Evolutionary conservation across 37 sponge, comb jelly and placozoan species (phyloP).

Genomic region (Spongilla lacustris): DNA sequence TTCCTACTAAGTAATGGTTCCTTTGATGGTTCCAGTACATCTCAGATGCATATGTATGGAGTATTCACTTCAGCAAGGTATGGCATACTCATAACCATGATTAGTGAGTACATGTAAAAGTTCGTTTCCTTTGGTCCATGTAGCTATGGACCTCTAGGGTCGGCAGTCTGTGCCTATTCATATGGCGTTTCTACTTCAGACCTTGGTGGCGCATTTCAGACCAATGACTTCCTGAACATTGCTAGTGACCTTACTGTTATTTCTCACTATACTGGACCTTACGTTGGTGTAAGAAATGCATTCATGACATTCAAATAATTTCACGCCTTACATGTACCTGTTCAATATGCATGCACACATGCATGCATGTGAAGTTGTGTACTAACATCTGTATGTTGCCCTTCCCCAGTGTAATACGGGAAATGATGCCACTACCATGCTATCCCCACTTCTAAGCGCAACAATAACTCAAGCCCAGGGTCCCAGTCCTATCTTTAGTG

Average conservation of each 20-base stretch:
- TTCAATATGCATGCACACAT: neutral
- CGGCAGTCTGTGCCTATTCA: neutral
- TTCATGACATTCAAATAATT: neutral
- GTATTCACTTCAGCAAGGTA: neutral
- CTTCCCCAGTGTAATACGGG: neutral
- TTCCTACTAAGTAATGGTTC: neutral
- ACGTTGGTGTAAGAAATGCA: neutral
- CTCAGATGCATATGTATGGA: neutral
- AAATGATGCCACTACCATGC: neutral
- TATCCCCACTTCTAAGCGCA: neutral
- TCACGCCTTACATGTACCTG: too few relatives aligned
- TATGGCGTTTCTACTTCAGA: neutral
- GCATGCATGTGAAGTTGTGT: neutral
- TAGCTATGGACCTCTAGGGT: neutral
- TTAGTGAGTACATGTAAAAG: neutral
- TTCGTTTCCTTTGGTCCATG: neutral
- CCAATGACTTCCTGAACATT: neutral
- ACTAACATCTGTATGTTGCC: neutral
- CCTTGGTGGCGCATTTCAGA: neutral
- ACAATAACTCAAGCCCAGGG: neutral
- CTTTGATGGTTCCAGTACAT: neutral
- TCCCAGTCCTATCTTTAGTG: neutral
- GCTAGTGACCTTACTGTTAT: neutral
- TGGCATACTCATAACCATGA: neutral
- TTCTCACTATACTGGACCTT: neutral